A percentile compares a stretch with the other conserved stretches of the same genome.
Evolutionary conservation across 2,113 vertebrate genomes (phyloP).

Genomic region (Phoxinus phoxinus): DNA sequence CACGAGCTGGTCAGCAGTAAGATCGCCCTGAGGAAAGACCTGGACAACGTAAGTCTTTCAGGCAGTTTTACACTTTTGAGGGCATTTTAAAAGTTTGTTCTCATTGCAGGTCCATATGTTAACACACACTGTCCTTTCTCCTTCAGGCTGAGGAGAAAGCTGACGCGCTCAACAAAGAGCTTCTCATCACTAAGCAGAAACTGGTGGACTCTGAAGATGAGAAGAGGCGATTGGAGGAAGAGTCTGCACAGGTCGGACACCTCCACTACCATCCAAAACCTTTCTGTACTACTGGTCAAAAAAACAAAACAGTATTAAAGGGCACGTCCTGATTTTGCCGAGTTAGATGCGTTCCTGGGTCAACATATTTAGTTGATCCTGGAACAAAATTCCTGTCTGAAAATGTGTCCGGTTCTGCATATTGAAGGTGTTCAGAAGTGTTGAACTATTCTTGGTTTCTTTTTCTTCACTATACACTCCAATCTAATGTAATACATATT

Average conservation of each 20-base stretch:
- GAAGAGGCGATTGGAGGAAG: slow-evolving; percentile 92
- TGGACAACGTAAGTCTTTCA: slow-evolving; percentile 89
- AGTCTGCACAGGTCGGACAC: slow-evolving; percentile 89
- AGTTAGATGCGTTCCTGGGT: too few relatives aligned
- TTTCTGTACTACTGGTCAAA: neutral
- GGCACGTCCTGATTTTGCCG: too few relatives aligned
- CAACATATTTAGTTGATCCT: too few relatives aligned
- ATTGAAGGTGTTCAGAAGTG: too few relatives aligned
- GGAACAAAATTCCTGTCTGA: too few relatives aligned
- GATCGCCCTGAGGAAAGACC: slow-evolving; percentile 94
- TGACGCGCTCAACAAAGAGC: slow-evolving; percentile 95
- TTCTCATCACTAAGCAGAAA: slow-evolving; percentile 98
- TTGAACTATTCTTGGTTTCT: neutral
- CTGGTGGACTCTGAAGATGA: slow-evolving; percentile 96
- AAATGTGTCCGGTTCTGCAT: too few relatives aligned
- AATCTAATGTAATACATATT: neutral
- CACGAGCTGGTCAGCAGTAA: slow-evolving; percentile 99
- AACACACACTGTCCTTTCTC: slow-evolving; percentile 45
- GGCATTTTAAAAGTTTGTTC: neutral
- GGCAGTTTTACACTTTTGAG: neutral
- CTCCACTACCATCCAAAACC: neutral
- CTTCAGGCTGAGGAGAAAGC: slow-evolving; percentile 96
- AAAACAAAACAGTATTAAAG: neutral
- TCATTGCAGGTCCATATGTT: neutral
- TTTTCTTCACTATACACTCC: neutral